Base-by-base conservation (phyloP, 2,113 vertebrate genomes). In the Melozone crissalis region DNA sequence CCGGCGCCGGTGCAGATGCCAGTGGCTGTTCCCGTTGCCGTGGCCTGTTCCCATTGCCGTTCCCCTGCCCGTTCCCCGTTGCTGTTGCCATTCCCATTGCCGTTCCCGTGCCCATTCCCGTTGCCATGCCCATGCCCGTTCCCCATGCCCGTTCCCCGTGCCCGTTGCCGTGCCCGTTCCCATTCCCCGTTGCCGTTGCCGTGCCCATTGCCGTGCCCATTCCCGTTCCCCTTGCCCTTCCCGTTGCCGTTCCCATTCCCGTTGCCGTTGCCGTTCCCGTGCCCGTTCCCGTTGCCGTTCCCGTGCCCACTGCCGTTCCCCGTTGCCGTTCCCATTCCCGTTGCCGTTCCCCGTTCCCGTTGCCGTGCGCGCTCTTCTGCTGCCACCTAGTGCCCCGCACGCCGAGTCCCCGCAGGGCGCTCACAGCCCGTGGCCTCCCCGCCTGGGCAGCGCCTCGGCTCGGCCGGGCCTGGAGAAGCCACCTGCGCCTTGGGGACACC, bases 311-410 rank as follows among this genome's bases (percentile, higher is more conserved):
- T 13, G 11, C 57, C 5, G 3, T 46, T 3, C 41, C 41, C 13
- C 13, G 7, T 27, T 3, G 2, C 2, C 20, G 7, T 49, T 1
- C 35, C 35, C 15, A 20, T 23, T 11, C 15, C 39, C 5, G 12
- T 35, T 7, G 26, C 13, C 12, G 9, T 27, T 3, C 28, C 28
- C 28, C 8, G 16, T 37, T 24, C 55, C 41, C 57, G 10, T 24
- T 47, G 4, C 59, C 22, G 35, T 74, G 47, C 7, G 52, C 77
- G 94, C 78, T 93, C 87, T 54, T 88, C 82, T 85, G 91, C 96
- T 93, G 96, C 97, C 96, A 92, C 49, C 96, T 94, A 91, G 84
- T 49, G 96, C 79, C 23, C 11, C 30, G 84, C 72, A 23, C 14
- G 55, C 24, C 24, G 24, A 35, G 67, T 13, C 33, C 55, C 39